Percentiles rank a stretch among this genome's conserved stretches.
Evolutionary conservation across 1,140 invertebrate species (phyloP).

Genomic region (Drosophila suzukii): DNA sequence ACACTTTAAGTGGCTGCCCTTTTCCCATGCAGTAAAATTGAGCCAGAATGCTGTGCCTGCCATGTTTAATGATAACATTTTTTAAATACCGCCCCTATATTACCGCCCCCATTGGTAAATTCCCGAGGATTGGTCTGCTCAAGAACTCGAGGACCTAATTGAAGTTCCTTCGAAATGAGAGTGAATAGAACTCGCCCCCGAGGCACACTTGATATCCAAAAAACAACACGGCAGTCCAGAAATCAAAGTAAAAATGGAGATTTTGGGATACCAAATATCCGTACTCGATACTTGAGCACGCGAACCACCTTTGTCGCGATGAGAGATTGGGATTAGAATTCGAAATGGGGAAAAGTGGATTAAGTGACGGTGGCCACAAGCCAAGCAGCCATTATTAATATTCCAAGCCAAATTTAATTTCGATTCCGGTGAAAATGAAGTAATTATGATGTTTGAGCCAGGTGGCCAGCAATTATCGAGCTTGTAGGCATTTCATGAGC

Average conservation of each 20-base stretch:
- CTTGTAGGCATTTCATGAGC: background rate
- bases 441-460: slow-evolving; percentile 37
- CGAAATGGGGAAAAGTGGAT: slow-evolving; percentile 1
- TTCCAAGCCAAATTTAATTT: slow-evolving; percentile 14
- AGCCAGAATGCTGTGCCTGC: background rate
- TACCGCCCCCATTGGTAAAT: background rate
- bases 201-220: slow-evolving; percentile 40
- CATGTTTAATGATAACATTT: slow-evolving; percentile 20
- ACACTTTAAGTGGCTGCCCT: background rate
- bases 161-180: slow-evolving; percentile 25
- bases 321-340: background rate
- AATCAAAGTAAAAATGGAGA: slow-evolving; percentile 7
- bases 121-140: background rate
- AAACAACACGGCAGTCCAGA: slow-evolving; percentile 27
- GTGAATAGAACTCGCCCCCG: background rate
- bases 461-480: background rate
- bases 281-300: slow-evolving; percentile 10
- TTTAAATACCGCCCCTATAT: slow-evolving; percentile 15
- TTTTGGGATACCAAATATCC: background rate
- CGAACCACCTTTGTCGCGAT: slow-evolving; percentile 8
- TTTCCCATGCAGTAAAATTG: background rate
- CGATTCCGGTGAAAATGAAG: slow-evolving; percentile 30
- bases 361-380: background rate
- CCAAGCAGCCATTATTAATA: background rate
- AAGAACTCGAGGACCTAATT: background rate